Evolutionary conservation across 2,888 invertebrate species (phyloP).

Genomic region (Acanthosoma haemorrhoidale): DNA sequence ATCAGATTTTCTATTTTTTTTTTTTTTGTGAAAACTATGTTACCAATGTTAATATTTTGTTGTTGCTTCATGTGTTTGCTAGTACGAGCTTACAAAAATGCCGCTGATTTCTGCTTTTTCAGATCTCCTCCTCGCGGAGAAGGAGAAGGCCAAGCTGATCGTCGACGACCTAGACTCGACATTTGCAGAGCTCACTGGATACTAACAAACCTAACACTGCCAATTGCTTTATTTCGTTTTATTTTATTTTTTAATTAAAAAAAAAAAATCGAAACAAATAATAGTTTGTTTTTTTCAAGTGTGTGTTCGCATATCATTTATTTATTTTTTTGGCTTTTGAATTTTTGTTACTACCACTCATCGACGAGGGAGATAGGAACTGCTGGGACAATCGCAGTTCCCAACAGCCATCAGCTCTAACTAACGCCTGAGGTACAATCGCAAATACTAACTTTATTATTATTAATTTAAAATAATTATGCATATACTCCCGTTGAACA

Average conservation of each 20-base stretch:
- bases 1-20: not conserved
- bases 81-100: not conserved
- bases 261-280: slow-evolving; percentile 28
- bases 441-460: not conserved
- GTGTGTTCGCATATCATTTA: slow-evolving; percentile 32
- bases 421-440: not conserved
- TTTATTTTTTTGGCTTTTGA: not conserved
- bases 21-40: slow-evolving; percentile 14
- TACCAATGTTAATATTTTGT: not conserved
- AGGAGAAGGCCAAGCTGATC: slow-evolving; percentile 74
- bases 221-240: slow-evolving; percentile 31
- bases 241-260: slow-evolving; percentile 33
- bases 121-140: slow-evolving; percentile 76
- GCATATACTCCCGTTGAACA: too few species aligned
- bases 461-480: not conserved
- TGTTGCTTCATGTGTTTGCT: not conserved
- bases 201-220: slow-evolving; percentile 48
- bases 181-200: slow-evolving; percentile 67
- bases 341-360: not conserved
- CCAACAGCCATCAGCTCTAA: not conserved
- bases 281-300: slow-evolving; percentile 30
- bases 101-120: slow-evolving; percentile 48
- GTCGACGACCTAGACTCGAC: slow-evolving; percentile 70
- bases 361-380: not conserved
- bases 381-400: not conserved